phyloP scores from a whole-genome alignment of 2,888 invertebrate species.

The Polietes domitor region DNA sequence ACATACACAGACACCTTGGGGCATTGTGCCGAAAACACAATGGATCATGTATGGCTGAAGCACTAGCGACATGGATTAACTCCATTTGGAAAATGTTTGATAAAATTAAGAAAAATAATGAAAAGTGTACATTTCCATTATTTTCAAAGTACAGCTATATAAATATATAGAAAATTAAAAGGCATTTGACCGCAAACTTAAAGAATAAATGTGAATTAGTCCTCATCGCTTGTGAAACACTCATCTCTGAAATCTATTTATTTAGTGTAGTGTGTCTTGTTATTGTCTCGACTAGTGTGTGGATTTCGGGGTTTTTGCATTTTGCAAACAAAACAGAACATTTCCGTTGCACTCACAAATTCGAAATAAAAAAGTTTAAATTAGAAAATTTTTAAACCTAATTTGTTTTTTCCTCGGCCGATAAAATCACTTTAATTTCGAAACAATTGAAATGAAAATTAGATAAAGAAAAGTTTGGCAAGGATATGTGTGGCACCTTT shows the following conservation, averaged over 20 bases:
- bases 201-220: too few relatives aligned
- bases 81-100: too few relatives aligned
- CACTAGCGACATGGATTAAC: too few relatives aligned
- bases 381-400: conserved; percentile 5
- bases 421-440: conserved; percentile 7
- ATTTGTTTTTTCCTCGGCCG: not conserved
- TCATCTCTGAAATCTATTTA: not conserved
- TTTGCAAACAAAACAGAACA: not conserved
- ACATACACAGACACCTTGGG: too few relatives aligned
- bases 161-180: too few relatives aligned
- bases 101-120: too few relatives aligned
- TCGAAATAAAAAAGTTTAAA: conserved; percentile 5
- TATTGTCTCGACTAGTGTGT: not conserved
- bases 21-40: too few relatives aligned
- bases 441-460: conserved; percentile 1
- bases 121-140: too few relatives aligned
- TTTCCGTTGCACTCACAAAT: not conserved
- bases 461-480: not conserved
- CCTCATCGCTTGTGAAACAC: too few relatives aligned
- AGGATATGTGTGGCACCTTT: not conserved
- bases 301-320: not conserved
- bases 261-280: not conserved
- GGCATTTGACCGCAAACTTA: too few relatives aligned
- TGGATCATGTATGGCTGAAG: too few relatives aligned
- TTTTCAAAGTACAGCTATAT: too few relatives aligned